Conservation (phyloP, 2,113 vertebrate species). For the Sinosuthora webbiana region DNA sequence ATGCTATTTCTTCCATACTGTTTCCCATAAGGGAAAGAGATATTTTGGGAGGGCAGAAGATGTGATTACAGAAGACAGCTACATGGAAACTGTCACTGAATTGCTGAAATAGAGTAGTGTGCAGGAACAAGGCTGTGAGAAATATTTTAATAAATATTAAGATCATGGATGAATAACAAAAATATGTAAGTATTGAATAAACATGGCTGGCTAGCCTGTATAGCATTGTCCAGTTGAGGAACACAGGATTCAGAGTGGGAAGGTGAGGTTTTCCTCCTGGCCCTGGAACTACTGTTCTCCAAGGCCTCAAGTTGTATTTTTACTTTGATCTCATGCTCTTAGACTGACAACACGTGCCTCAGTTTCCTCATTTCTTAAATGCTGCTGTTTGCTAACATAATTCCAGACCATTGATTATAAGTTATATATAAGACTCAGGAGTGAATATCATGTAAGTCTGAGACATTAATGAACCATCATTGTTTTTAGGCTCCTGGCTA, state of each 20-base stretch:
- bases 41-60: conserved; percentile 20
- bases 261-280: background rate
- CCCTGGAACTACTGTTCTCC: background rate
- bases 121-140: background rate
- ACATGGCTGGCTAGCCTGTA: background rate
- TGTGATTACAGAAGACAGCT: background rate
- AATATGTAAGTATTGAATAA: background rate
- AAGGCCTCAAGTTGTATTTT: background rate
- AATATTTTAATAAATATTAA: background rate
- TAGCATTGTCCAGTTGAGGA: background rate
- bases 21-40: background rate
- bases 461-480: background rate
- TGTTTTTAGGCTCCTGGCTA: background rate
- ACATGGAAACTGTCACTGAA: background rate
- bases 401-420: background rate
- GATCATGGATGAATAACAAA: background rate
- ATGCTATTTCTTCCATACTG: background rate
- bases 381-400: background rate
- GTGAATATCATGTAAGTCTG: background rate
- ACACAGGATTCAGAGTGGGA: background rate
- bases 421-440: background rate
- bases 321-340: background rate
- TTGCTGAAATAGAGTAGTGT: background rate
- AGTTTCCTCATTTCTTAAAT: background rate
- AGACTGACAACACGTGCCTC: background rate